phyloP scores from a whole-genome alignment of 2,888 invertebrate genomes.

The Cephus runcator region DNA sequence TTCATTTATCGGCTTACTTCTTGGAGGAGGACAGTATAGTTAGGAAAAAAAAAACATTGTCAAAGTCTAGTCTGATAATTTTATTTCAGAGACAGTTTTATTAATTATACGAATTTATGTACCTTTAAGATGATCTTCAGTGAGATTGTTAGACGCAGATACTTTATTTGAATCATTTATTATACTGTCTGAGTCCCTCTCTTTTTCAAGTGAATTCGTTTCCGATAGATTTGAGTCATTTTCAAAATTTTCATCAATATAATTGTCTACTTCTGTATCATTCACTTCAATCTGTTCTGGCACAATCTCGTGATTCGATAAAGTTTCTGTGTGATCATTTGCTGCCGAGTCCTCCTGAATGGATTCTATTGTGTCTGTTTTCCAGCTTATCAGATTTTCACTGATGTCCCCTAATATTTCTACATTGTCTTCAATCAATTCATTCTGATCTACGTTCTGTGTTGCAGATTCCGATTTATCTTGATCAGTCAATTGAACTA shows the following conservation, averaged over 20 bases:
- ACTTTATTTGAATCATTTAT: background rate
- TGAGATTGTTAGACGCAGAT: background rate
- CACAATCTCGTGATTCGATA: background rate
- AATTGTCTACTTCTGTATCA: background rate
- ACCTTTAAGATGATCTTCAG: background rate
- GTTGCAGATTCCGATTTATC: background rate
- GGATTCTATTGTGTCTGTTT: background rate
- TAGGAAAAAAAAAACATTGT: background rate
- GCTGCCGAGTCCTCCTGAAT: background rate
- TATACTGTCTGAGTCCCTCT: background rate
- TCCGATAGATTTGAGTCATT: background rate
- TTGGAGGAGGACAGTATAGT: background rate
- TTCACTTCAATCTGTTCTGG: background rate
- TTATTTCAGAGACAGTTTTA: background rate
- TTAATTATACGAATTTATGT: background rate
- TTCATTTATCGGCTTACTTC: background rate
- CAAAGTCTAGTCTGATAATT: background rate
- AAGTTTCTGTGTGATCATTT: background rate
- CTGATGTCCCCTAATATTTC: background rate
- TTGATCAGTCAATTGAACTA: background rate
- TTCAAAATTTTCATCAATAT: background rate
- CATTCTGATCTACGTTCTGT: background rate
- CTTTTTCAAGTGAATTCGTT: background rate
- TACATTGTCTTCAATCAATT: background rate
- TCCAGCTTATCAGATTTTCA: background rate